Evolutionary conservation across 1,140 invertebrate genomes (phyloP), one percentile per base, ranked within the genome.

Genomic region (Pinna nobilis): DNA sequence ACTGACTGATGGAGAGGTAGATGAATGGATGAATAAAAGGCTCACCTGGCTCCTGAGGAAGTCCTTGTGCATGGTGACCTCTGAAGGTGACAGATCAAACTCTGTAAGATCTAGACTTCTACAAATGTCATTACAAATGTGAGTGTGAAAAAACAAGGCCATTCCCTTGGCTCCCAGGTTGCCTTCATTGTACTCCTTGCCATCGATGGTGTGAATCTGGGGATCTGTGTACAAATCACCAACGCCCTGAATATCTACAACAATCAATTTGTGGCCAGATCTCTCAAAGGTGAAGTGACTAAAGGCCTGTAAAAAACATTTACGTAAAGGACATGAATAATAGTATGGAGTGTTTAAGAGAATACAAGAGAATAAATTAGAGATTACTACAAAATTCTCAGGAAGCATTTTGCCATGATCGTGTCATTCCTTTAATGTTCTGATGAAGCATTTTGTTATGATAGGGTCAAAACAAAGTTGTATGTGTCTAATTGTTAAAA

Each of bases 201-300:
- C 91, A 44, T 87, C 85, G 9, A 85, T 80, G 2, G 91, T 92
- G 81, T 92, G 92, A 66, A 92, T 92, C 80, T 92, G 92, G 18
- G 92, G 92, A 78, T 92, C 92, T 18, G 92, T 92, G 82, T 92
- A 92, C 15, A 92, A 84, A 85, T 92, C 92, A 13, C 91, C 92
- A 28, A 92, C 92, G n/a, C 92, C 92, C 85, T 92, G 92, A 66
- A 92, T 90, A 77, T 92, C 92, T n/a, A 92, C 92, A 6, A 92
- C 91, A 68, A 92, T 92, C 77, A 92, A 72, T 80, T 91, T 88
- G 83, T 92, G 92, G 7, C 91, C 91, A 35, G 91, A 92, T 51
- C 91, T 82, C 83, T 92, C 92, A 89, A 92, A 92, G 3, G 92
- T 92, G 79, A 92, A 92, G 79, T 92, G 92, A 80, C 91, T 92